phyloP scores from a whole-genome alignment of 30 jellyfish, hydroid and myxozoan species.

The Aurelia aurita complex sp. Pacific region DNA sequence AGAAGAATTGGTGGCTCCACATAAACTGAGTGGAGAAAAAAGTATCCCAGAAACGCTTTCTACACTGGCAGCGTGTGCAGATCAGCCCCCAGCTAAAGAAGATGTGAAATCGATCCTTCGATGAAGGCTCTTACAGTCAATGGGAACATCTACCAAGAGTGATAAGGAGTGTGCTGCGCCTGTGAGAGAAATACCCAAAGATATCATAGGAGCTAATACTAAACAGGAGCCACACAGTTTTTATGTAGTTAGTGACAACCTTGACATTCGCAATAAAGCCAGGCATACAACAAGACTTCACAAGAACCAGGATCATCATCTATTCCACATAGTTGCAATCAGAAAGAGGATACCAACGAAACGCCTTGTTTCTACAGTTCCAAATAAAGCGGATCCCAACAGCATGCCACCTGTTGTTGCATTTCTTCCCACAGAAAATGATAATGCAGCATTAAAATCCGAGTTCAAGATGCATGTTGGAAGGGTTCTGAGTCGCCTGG shows the following conservation, averaged over 20 bases:
- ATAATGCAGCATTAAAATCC: constrained; percentile 20
- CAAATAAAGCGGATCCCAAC: constrained; percentile 7
- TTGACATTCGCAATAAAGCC: constrained; percentile 34
- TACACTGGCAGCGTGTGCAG: constrained; percentile 6
- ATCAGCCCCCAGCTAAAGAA: constrained; percentile 27
- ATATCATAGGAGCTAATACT: constrained; percentile 16
- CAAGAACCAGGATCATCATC: constrained; percentile 43
- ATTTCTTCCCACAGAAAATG: constrained; percentile 27
- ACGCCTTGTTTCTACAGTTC: constrained; percentile 28
- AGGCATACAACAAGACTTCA: constrained; percentile 25
- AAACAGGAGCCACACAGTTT: constrained; percentile 24
- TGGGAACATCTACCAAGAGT: constrained; percentile 10
- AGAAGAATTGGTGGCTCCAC: constrained; percentile 17
- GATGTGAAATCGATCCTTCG: constrained; percentile 26
- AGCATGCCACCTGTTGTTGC: constrained; percentile 32
- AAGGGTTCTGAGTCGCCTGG: constrained; percentile 32
- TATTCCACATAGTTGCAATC: constrained; percentile 38
- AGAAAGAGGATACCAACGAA: constrained; percentile 14
- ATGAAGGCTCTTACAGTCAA: constrained; percentile 27
- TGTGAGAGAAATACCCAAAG: constrained; percentile 25
- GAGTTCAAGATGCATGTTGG: constrained; percentile 35
- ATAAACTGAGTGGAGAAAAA: constrained; percentile 14
- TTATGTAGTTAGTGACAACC: constrained; percentile 38
- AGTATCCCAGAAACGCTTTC: constrained; percentile 4
- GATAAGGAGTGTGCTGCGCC: constrained; percentile 19